Conservation (phyloP, 2,113 vertebrate species). For the Anguilla rostrata region DNA sequence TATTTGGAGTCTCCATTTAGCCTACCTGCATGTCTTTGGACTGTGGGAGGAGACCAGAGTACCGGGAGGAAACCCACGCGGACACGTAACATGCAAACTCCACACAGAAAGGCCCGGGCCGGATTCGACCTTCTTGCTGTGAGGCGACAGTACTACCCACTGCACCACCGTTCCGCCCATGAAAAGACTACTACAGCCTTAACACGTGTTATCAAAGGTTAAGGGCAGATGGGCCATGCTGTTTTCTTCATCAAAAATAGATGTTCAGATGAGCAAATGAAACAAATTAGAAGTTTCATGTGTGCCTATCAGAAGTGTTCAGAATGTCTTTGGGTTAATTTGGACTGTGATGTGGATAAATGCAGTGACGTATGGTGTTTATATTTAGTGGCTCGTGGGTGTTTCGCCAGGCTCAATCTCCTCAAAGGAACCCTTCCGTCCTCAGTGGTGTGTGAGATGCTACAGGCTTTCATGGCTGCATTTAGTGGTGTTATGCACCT, state of each 20-base stretch:
- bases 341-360: neutral
- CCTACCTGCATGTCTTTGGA: too few species aligned
- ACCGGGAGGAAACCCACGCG: too few species aligned
- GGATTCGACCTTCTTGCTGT: too few species aligned
- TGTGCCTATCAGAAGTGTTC: neutral
- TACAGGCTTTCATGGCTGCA: neutral
- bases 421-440: neutral
- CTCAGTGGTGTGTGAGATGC: neutral
- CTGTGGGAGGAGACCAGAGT: too few species aligned
- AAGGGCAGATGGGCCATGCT: neutral
- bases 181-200: neutral
- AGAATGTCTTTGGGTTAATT: neutral
- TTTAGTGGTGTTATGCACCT: neutral
- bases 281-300: neutral
- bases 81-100: too few species aligned
- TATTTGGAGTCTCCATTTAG: too few species aligned
- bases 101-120: too few species aligned
- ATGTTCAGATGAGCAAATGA: neutral
- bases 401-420: neutral
- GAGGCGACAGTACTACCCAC: too few species aligned
- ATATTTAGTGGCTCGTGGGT: neutral
- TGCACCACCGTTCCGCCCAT: neutral
- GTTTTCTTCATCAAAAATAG: neutral
- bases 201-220: neutral
- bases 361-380: neutral